These are phyloP conservation scores for Ptychoptera albimana DNA, from an alignment of 2,888 invertebrate genomes.

Conservation along the genomic window DNA sequence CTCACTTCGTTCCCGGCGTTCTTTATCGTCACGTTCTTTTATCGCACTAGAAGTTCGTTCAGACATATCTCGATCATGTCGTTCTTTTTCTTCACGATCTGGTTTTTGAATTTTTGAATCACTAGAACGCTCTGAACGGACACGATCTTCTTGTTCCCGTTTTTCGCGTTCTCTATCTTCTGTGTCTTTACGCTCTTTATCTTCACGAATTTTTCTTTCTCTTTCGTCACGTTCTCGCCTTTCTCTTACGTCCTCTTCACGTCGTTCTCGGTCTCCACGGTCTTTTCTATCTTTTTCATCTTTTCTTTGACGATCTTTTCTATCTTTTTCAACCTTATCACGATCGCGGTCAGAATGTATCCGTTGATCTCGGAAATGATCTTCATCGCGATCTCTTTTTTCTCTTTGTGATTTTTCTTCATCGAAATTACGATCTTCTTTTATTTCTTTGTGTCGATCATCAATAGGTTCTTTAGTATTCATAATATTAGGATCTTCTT, in stretches of 20 bases:
- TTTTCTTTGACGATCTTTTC: slow-evolving; percentile 23
- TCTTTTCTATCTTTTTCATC: slow-evolving; percentile 21
- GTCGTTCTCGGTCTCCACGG: slow-evolving; percentile 13
- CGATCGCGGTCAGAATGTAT: slow-evolving; percentile 10
- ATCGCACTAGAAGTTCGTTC: slow-evolving; percentile 22
- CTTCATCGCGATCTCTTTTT: slow-evolving; percentile 17
- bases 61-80: slow-evolving; percentile 24
- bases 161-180: slow-evolving; percentile 23
- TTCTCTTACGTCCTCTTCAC: slow-evolving; percentile 19
- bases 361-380: slow-evolving; percentile 16
- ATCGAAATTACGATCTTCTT: slow-evolving; percentile 20
- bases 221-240: slow-evolving; percentile 16
- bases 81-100: slow-evolving; percentile 21
- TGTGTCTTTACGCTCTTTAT: slow-evolving; percentile 16
- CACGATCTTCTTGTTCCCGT: slow-evolving; percentile 14
- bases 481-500: neutral
- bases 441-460: slow-evolving; percentile 20
- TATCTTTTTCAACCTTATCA: slow-evolving; percentile 5
- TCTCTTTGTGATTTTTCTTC: slow-evolving; percentile 17
- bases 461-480: slow-evolving; percentile 12
- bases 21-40: slow-evolving; percentile 19
- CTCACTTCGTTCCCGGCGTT: slow-evolving; percentile 21
- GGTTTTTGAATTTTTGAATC: neutral
- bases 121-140: slow-evolving; percentile 14
- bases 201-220: slow-evolving; percentile 7